These are phyloP conservation scores for Atta colombica DNA, from an alignment of 1,140 invertebrate genomes.

Conservation along the genomic window DNA sequence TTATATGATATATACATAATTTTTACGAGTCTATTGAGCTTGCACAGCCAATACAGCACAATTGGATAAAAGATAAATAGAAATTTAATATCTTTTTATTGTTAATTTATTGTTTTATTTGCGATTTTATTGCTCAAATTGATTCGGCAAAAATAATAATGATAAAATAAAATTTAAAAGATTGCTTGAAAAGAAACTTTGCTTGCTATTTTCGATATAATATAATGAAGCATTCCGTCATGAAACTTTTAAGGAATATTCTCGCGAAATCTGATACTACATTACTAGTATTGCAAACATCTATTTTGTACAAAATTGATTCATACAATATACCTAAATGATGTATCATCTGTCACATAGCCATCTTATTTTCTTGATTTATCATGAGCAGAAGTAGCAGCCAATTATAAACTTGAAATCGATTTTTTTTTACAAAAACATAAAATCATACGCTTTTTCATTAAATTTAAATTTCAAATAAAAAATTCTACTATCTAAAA, in stretches of 20 bases:
- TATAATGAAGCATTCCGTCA: conserved; percentile 19
- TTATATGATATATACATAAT: background rate
- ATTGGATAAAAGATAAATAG: too few species aligned
- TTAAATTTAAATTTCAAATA: background rate
- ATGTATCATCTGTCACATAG: conserved; percentile 43
- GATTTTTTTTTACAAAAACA: background rate
- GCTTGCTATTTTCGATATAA: conserved; percentile 24
- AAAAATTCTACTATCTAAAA: background rate
- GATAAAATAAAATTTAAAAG: conserved; percentile 2
- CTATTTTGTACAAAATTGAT: conserved; percentile 58
- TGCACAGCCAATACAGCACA: too few species aligned
- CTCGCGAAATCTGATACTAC: conserved; percentile 17
- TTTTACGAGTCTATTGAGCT: background rate
- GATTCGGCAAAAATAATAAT: background rate
- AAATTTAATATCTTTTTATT: background rate
- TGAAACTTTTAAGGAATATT: conserved; percentile 60
- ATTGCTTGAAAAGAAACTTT: background rate
- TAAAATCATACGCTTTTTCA: background rate
- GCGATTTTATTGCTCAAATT: too few species aligned
- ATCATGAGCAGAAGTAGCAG: background rate
- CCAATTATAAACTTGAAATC: background rate
- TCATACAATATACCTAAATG: conserved; percentile 49
- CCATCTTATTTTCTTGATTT: background rate
- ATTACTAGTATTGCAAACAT: conserved; percentile 34
- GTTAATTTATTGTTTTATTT: too few species aligned